Base-by-base conservation (phyloP, 2,113 vertebrate species). In the Apaloderma vittatum region DNA sequence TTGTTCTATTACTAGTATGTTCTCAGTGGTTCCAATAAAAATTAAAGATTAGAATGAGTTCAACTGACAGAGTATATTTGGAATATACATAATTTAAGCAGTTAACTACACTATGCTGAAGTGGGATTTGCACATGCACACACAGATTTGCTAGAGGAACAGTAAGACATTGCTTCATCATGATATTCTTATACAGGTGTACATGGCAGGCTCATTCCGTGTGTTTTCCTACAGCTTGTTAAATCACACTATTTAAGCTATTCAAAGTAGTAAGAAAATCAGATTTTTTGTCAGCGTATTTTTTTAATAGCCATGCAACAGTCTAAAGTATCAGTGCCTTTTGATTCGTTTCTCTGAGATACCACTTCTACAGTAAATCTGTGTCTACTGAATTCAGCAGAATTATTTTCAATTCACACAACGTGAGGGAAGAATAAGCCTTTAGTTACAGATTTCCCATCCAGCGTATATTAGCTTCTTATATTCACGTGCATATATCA, bases 321-420 rank as follows among this genome's bases (percentile, higher is more conserved):
- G n/a, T 26, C 17, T 73, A 40, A 94, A 6, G 8, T 52, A 29
- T n/a, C 45, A 34, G 11, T 57, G 32, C 8, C 23, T 85, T 84
- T 81, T 71, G 65, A 37, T 72, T 76, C 12, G 72, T 57, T 86
- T 72, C 34, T 73, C 40, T 27, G 45, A 86, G 26, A 27, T 30
- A 40, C 4, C 8, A 57, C 19, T 65, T 79, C 54, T 52, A 36
- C 32, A 62, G 13, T 72, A 77, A 78, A 78, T 24, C 26, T 15
- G 0, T 7, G 5, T 54, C 55, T 82, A 46, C 18, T 66, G 57
- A 89, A 51, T 93, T 81, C 72, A 81, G 18, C 46, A 61, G 67
- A 84, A 80, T 80, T 92, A 45, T 74, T 89, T 92, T 84, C 43
- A 40, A 16, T 71, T 81, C 75, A 30, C 37, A 71, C 15, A 55